Conservation (phyloP, 2,888 invertebrate species). For the Leptinotarsa haldemani region DNA sequence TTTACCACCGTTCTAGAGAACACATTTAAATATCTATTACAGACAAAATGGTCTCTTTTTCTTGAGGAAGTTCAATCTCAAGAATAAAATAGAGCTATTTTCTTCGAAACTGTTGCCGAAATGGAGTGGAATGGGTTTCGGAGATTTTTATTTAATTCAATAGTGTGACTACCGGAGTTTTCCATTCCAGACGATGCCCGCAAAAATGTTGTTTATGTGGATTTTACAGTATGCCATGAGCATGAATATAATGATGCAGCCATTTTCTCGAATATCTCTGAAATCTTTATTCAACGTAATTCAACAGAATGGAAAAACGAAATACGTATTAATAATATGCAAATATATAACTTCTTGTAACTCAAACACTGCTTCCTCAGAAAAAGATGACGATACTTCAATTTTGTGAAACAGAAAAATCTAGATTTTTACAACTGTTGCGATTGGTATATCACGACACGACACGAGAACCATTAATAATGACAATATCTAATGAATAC, state of each 20-base stretch:
- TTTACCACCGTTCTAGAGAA: conserved; percentile 37
- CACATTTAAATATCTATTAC: conserved; percentile 45
- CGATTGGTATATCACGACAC: too few species aligned
- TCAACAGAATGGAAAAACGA: too few species aligned
- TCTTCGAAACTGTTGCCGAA: neutral
- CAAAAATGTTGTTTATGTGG: neutral
- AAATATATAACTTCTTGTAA: too few species aligned
- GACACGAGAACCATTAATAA: too few species aligned
- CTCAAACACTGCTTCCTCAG: too few species aligned
- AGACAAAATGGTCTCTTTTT: conserved; percentile 29
- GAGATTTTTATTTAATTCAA: conserved; percentile 5
- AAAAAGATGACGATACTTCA: too few species aligned
- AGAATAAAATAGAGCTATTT: conserved; percentile 23
- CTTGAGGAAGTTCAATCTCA: conserved; percentile 23
- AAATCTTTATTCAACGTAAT: neutral
- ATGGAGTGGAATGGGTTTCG: neutral
- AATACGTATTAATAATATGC: too few species aligned
- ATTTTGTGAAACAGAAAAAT: too few species aligned
- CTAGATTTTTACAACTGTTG: too few species aligned
- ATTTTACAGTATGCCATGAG: neutral
- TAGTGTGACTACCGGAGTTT: conserved; percentile 3
- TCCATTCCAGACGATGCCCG: neutral
- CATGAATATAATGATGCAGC: neutral
- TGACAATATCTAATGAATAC: too few species aligned
- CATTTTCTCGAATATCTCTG: neutral